A percentile compares a stretch with the other conserved stretches of the same genome.
Evolutionary conservation across 2,797 vertebrate species (phyloP).

Genomic region (Lemur catta): DNA sequence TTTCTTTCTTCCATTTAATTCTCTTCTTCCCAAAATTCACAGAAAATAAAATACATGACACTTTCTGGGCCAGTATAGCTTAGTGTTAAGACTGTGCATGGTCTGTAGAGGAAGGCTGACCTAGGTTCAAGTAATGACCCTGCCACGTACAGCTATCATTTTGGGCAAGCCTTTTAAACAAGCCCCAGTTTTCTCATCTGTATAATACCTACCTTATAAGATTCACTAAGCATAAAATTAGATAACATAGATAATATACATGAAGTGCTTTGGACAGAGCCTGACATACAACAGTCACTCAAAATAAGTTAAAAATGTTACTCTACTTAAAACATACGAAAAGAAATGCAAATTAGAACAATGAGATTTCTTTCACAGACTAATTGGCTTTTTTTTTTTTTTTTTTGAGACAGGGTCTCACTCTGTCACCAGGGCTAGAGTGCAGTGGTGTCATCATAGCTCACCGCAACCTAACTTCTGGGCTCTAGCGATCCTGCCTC

Average conservation of each 20-base stretch:
- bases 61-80: not conserved
- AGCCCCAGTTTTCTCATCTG: not conserved
- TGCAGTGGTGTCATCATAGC: too few species aligned
- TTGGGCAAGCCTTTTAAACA: not conserved
- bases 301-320: slow-evolving; percentile 2
- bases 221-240: not conserved
- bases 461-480: too few species aligned
- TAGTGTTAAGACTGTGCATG: not conserved
- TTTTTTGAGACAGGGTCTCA: too few species aligned
- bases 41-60: not conserved
- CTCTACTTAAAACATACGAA: not conserved
- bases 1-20: slow-evolving; percentile 19
- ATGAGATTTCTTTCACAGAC: not conserved
- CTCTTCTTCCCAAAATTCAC: slow-evolving; percentile 20
- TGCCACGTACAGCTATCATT: not conserved
- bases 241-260: not conserved
- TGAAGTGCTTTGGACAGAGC: not conserved
- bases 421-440: too few species aligned
- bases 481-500: too few species aligned
- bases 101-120: not conserved
- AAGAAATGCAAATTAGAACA: not conserved
- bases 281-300: not conserved
- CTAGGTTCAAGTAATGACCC: not conserved
- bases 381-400: not conserved
- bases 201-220: not conserved